These are phyloP conservation scores for Schizaphis graminum DNA, from an alignment of 2,888 invertebrate species.

Conservation along the genomic window DNA sequence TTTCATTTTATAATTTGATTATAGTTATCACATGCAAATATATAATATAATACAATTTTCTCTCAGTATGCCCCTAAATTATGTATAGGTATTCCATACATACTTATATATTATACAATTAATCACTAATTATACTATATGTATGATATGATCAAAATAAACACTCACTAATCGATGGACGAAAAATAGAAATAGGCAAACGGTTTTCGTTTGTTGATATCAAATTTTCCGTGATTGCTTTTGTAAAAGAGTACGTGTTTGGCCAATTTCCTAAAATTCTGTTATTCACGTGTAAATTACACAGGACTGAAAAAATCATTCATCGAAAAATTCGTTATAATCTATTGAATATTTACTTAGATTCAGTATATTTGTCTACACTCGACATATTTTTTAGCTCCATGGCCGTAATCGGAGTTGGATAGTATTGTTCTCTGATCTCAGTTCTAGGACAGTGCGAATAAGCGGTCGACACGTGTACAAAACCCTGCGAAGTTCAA, in stretches of 20 bases:
- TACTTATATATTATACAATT: no score
- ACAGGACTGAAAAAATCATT: background rate
- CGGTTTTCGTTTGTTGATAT: background rate
- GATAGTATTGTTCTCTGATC: background rate
- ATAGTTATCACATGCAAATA: no score
- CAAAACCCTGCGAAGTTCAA: background rate
- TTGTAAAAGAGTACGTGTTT: constrained; percentile 24
- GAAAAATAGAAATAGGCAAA: background rate
- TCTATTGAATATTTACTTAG: background rate
- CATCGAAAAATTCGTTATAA: background rate
- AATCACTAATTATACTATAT: no score
- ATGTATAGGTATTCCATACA: no score
- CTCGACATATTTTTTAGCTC: background rate
- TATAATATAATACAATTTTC: no score
- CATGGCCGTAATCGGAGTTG: background rate
- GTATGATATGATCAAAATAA: constrained; percentile 71
- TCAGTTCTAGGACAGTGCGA: background rate
- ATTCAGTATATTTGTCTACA: background rate
- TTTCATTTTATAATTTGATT: no score
- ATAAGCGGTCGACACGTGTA: background rate
- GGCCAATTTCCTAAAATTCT: constrained; percentile 19
- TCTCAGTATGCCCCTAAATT: no score
- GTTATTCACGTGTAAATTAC: background rate
- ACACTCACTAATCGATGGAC: constrained; percentile 72
- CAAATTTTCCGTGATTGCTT: background rate